phyloP scores from a whole-genome alignment of 2,113 vertebrate species.

The Speoplatyrhinus poulsoni region DNA sequence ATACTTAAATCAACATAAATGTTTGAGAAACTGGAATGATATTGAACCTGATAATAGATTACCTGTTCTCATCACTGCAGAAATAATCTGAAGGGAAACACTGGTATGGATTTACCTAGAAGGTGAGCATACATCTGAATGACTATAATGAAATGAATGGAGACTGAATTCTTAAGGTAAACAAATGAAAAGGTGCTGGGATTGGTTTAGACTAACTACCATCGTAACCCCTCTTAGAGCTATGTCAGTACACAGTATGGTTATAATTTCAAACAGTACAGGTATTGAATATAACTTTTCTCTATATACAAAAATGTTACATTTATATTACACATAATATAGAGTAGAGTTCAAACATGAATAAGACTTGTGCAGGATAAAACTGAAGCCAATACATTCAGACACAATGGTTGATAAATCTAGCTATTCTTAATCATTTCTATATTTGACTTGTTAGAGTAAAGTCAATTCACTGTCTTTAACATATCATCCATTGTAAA shows the following conservation, averaged over 20 bases:
- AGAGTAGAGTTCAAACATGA: slow-evolving; percentile 48
- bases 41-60: slow-evolving; percentile 3
- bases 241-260: slow-evolving; percentile 54
- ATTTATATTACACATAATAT: slow-evolving; percentile 63
- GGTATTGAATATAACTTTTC: slow-evolving; percentile 67
- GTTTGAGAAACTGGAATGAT: background rate
- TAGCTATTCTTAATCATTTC: background rate
- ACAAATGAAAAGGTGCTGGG: slow-evolving; percentile 52
- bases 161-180: slow-evolving; percentile 27
- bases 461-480: slow-evolving; percentile 19
- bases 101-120: slow-evolving; percentile 30
- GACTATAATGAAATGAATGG: slow-evolving; percentile 29
- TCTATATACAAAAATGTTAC: slow-evolving; percentile 73
- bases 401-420: slow-evolving; percentile 33
- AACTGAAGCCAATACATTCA: slow-evolving; percentile 64
- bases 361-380: slow-evolving; percentile 66
- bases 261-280: slow-evolving; percentile 67
- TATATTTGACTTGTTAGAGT: slow-evolving; percentile 22
- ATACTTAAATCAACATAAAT: background rate
- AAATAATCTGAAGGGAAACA: slow-evolving; percentile 43
- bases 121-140: slow-evolving; percentile 20
- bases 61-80: slow-evolving; percentile 30
- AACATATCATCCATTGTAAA: slow-evolving; percentile 44
- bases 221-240: slow-evolving; percentile 36
- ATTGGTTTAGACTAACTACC: slow-evolving; percentile 52